Conservation (phyloP, 2,888 invertebrate genomes). For the Leptinotarsa haldemani region DNA sequence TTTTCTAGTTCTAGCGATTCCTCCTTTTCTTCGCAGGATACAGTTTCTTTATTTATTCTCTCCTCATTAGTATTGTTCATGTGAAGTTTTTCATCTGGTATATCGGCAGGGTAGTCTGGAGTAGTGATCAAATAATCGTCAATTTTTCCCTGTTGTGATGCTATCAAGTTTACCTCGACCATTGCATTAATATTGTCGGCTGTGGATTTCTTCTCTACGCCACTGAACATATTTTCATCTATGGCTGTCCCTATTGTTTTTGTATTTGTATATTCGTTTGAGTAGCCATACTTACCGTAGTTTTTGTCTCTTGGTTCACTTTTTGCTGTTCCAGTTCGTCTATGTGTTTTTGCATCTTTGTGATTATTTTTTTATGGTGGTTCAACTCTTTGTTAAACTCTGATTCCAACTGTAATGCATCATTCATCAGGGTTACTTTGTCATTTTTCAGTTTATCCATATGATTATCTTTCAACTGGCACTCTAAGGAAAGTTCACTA, state of each 20-base stretch:
- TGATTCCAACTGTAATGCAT: slow-evolving; percentile 14
- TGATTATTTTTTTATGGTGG: slow-evolving; percentile 12
- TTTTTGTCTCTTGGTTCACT: not conserved
- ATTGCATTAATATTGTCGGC: too few relatives aligned
- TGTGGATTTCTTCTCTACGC: too few relatives aligned
- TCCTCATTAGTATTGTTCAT: too few relatives aligned
- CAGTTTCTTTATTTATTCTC: too few relatives aligned
- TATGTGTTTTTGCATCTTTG: slow-evolving; percentile 3
- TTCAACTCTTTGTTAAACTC: not conserved
- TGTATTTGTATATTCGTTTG: not conserved
- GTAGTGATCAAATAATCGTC: too few relatives aligned
- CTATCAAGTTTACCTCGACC: too few relatives aligned
- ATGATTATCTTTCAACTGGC: not conserved
- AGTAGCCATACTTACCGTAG: not conserved
- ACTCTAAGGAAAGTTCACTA: not conserved
- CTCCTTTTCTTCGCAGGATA: too few relatives aligned
- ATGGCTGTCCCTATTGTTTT: not conserved
- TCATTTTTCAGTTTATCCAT: slow-evolving; percentile 14
- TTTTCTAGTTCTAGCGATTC: too few relatives aligned
- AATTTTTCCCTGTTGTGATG: too few relatives aligned
- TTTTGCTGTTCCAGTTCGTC: slow-evolving; percentile 8
- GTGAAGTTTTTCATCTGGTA: too few relatives aligned
- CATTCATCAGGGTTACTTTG: not conserved
- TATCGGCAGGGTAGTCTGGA: too few relatives aligned
- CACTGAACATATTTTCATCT: too few relatives aligned